phyloP scores from a whole-genome alignment of 37 sponge, comb jelly and placozoan genomes.

The Axinella damicornis region DNA sequence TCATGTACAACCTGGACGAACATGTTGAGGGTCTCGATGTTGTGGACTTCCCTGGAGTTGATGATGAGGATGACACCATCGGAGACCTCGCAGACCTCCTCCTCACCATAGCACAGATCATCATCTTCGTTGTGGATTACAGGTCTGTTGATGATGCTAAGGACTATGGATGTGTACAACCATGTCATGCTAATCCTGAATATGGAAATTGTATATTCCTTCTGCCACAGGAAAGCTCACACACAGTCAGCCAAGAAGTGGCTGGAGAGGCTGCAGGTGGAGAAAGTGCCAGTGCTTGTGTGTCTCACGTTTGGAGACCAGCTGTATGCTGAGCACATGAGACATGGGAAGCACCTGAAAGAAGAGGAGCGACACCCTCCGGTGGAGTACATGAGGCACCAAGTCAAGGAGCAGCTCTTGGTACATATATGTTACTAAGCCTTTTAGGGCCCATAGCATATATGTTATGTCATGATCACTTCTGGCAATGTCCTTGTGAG shows the following conservation, averaged over 20 bases:
- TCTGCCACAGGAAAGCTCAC: constrained; percentile 31
- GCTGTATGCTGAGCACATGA: constrained; percentile 62
- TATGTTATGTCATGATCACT: no score
- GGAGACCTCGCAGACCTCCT: constrained; percentile 39
- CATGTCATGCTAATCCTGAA: no score
- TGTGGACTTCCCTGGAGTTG: constrained; percentile 73
- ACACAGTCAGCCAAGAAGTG: constrained; percentile 46
- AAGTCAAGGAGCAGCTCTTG: background rate
- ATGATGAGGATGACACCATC: constrained; percentile 55
- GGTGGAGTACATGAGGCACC: background rate
- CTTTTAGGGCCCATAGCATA: no score
- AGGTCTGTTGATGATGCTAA: no score
- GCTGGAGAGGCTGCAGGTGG: constrained; percentile 31
- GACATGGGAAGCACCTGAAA: constrained; percentile 7
- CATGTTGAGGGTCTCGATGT: constrained; percentile 60
- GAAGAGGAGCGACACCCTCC: constrained; percentile 7
- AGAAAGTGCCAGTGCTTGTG: constrained; percentile 24
- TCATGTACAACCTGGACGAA: constrained; percentile 52
- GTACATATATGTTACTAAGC: no score
- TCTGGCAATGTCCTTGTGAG: no score
- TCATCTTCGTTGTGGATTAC: constrained; percentile 66
- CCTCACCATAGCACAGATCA: constrained; percentile 44
- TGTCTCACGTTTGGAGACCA: constrained; percentile 66
- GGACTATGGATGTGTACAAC: no score
- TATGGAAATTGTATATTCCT: no score